Base-by-base conservation (phyloP, 2,888 invertebrate species). In the Ophion slaviceki region DNA sequence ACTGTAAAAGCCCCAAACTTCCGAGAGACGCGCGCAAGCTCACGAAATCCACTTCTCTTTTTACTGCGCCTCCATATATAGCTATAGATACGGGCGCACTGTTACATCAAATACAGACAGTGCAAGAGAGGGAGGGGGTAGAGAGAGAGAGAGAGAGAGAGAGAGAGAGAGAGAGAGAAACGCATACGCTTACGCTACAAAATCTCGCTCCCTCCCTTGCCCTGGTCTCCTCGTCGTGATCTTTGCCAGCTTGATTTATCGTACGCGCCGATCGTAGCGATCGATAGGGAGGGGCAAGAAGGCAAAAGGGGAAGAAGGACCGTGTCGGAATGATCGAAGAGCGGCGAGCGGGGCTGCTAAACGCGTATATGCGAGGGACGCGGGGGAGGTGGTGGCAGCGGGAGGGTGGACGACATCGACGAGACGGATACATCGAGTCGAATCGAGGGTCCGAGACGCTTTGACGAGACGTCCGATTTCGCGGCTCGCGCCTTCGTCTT, bases 381-480 rank as follows among this genome's bases (percentile, higher is more conserved):
- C 36, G 61, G 76, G 45, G 53, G 17, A 17, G 53, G 32, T 61
- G 17, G 24, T 61, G 17, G 53, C 53, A 5, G 17, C 3, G 84
- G 67, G 67, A 66, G 79, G 32, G 68, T 78, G 76, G 59, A 80
- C 59, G 74, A 68, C 85, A 80, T 75, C 62, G 75, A 86, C 84
- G 83, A 83, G 86, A 88, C 88, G 87, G 86, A 84, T 88, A 88
- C 87, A 88, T 88, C 87, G 85, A 87, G 81, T 86, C 70, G 82
- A 86, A 87, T 86, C 86, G 82, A 14, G 80, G 74, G 84, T 85
- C 79, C 80, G 64, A 81, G 85, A 85, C 81, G 85, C 80, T 84
- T 85, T 75, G 79, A 82, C 82, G 83, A 82, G 80, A 82, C 86
- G 84, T 86, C 86, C 83, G 84, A 81, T 76, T 80, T 84, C 76